Evolutionary conservation across 2,113 vertebrate species (phyloP), one percentile per base, ranked within the genome.

Genomic region (Oryzias curvinotus): DNA sequence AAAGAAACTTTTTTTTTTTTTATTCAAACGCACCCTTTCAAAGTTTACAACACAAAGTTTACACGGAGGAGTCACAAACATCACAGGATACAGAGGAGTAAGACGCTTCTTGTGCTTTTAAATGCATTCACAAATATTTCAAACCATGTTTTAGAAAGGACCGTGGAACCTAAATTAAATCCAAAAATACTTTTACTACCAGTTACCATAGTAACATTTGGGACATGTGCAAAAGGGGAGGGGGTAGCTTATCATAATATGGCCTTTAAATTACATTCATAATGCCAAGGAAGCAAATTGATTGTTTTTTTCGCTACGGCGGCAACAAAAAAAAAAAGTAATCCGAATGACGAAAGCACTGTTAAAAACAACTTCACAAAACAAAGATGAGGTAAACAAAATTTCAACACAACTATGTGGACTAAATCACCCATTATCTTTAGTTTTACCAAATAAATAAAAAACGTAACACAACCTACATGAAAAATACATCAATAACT

Each of bases 221-320:
- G 68, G 70, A 84, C 80, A 83, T 81, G 68, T 75, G 73, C n/a
- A 75, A 71, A 71, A 84, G 71, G 65, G 53, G 63, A 76, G 73
- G 77, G 80, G 57, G 65, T 59, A 64, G 67, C 48, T 71, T 62
- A 61, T 62, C 47, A 68, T 48, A 60, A 73, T 71, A 81, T 82
- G 80, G 73, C 80, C 71, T 76, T 78, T 55, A 55, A 78, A 75
- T 68, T 86, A 85, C 88, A 88, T 86, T 87, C 85, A 77, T 73
- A 61, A 70, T 76, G 73, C 66, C 52, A 41, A 49, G 21, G 5
- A 41, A 73, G 62, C 53, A 61, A 58, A 67, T 10, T 45, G 52
- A 62, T 72, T 25, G 57, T 52, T 36, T 36, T 23, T 28, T 36
- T 36, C 36, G 45, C 14, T 51, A 63, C n/a, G 13, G 3, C 16